Base-by-base conservation (phyloP, 2,888 invertebrate genomes). In the Standfussiana lucernea region DNA sequence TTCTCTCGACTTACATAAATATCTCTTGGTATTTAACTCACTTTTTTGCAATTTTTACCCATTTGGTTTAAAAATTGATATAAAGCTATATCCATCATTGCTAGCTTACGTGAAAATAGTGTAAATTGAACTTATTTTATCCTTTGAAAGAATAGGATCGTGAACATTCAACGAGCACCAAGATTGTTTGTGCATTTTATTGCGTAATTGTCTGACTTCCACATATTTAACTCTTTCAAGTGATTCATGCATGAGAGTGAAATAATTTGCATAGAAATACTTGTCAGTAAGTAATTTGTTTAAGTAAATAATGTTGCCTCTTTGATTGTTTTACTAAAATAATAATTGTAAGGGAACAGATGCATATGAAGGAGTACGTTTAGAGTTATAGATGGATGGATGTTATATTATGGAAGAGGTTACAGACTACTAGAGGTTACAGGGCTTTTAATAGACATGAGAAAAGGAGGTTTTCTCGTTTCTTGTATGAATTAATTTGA, bases 151-250 rank as follows among this genome's bases (percentile, higher is more conserved):
- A 71, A 66, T 42, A 61, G 21, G 18, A 47, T 24, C 71, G 18
- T 71, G 11, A 79, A 65, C 24, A 53, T 28, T 42, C 32, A 59
- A n/a, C 37, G 24, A 64, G 59, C 42, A 45, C 45, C 50, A 37
- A n/a, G n/a, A n/a, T n/a, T 21, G 5, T 35, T 32, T 21, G 8
- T 42, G 59, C 65, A 42, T 71, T 56, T 66, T 71, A 72, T 67
- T 79, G 66, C 50, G 66, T 71, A 71, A 77, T 42, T 13, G 10
- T 59, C 18, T 37, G 59, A 66, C 77, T 37, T 28, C 18, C 66
- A 72, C 66, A 61, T 61, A 50, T 53, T 10, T 37, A 71, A 42
- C 28, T 47, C 64, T 64, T 69, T 56, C 4, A 42, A 40, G 56
- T 53, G 50, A 69, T 77, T 40, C 40, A 56, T 77, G 53, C 47